Base-by-base conservation (phyloP, 2,797 vertebrate species). In the Miichthys miiuy region DNA sequence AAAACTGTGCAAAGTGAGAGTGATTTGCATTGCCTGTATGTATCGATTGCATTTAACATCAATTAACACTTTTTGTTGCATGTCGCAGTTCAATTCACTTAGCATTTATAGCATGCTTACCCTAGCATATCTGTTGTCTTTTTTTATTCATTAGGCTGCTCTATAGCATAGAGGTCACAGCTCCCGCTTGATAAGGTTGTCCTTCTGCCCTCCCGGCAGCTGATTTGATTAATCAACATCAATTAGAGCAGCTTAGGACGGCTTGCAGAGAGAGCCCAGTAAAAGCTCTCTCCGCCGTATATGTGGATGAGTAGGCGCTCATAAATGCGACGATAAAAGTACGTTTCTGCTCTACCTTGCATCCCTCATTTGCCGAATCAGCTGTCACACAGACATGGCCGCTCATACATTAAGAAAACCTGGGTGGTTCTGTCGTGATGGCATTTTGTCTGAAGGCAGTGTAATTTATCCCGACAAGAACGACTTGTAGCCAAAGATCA, bases 221-320 rank as follows among this genome's bases (percentile, higher is more conserved):
- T 87, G 79, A 91, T 92, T 92, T 92, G 84, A 92, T 88, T 91
- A 84, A 93, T 93, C 88, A 84, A 84, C 87, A 90, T 89, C 91
- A 91, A 88, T 93, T 93, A 93, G 56, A 75, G 81, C 58, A 71
- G 88, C 80, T 91, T 84, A 88, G 65, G 50, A 50, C 5, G 2
- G 65, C 80, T 65, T 56, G 75, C 61, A 17, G 75, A 74, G 80
- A 82, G 50, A 80, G 75, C 62, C 72, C 27, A 13, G 64, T 77
- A 58, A 89, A 83, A 14, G 77, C 76, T 65, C 72, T 52, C 65
- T 67, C 79, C 76, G 60, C 67, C 60, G 44, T 77, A 61, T 63
- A 68, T 56, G 34, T 74, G 78, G 52, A 70, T 58, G 72, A 76
- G 44, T 30, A 46, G 54, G 57, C 44, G 12, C 68, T 78, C 68